These are phyloP conservation scores for Shargacucullia verbasci DNA, from an alignment of 2,888 invertebrate genomes.

Conservation along the genomic window DNA sequence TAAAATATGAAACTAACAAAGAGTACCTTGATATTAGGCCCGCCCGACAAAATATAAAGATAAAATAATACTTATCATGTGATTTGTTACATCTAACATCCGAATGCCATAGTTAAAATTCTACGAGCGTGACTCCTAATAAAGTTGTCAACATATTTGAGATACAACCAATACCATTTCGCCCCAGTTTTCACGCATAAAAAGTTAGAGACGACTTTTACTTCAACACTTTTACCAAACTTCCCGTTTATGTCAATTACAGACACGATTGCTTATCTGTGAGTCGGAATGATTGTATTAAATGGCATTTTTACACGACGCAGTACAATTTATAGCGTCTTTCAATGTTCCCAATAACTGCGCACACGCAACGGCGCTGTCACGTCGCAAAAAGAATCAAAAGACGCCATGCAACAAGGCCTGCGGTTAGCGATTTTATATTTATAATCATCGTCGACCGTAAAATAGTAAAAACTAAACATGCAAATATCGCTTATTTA, in stretches of 20 bases:
- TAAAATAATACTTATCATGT: conserved; percentile 38
- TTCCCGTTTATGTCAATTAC: conserved; percentile 55
- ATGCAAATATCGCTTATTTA: conserved; percentile 63
- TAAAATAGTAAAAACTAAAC: conserved; percentile 70
- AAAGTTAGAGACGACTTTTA: conserved; percentile 40
- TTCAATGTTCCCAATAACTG: conserved; percentile 75
- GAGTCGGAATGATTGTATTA: conserved; percentile 69
- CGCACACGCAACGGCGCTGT: conserved; percentile 74
- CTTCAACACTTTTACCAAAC: conserved; percentile 47
- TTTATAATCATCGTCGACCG: conserved; percentile 72
- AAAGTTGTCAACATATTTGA: conserved; percentile 37
- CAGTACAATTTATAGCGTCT: conserved; percentile 72
- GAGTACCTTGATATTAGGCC: conserved; percentile 16
- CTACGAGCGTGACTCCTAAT: conserved; percentile 38
- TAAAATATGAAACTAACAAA: conserved; percentile 27
- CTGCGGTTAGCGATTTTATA: conserved; percentile 78
- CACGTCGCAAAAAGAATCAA: conserved; percentile 67
- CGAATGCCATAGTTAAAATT: conserved; percentile 39
- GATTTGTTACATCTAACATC: conserved; percentile 33
- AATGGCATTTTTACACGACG: conserved; percentile 70
- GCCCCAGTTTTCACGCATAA: conserved; percentile 44
- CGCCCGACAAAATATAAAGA: conserved; percentile 11
- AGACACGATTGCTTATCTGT: conserved; percentile 46
- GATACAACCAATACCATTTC: conserved; percentile 27
- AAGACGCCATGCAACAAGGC: conserved; percentile 68